Conservation (phyloP, 2,113 vertebrate species). For the Daubentonia madagascariensis region DNA sequence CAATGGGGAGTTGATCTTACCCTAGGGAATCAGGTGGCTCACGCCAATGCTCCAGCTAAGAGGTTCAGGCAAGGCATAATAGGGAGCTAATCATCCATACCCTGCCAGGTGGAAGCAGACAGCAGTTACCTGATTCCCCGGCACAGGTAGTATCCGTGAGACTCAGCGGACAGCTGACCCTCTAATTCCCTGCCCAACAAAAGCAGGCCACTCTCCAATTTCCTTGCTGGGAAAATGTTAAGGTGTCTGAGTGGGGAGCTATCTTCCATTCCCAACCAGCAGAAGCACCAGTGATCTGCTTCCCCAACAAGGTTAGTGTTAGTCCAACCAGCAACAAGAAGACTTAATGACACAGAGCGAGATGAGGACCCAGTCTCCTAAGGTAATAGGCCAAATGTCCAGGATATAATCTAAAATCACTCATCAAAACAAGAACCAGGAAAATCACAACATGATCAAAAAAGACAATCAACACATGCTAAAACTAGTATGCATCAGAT, state of each 20-base stretch:
- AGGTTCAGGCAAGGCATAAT: not conserved
- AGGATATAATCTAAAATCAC: not conserved
- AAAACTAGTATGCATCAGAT: not conserved
- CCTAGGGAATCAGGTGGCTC: not conserved
- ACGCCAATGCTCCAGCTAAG: not conserved
- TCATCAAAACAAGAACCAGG: not conserved
- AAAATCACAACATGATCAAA: not conserved
- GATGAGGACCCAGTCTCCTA: not conserved
- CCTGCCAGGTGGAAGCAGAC: not conserved
- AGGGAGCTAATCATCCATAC: not conserved
- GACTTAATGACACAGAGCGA: not conserved
- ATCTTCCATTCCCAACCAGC: not conserved
- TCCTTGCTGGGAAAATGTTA: not conserved
- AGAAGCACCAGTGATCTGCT: not conserved
- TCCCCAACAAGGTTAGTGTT: not conserved
- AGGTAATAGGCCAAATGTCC: not conserved
- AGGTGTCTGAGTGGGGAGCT: not conserved
- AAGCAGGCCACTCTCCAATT: not conserved
- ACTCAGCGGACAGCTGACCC: not conserved
- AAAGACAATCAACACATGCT: not conserved
- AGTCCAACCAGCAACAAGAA: not conserved
- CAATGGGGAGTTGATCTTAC: accelerated
- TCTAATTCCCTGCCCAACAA: not conserved
- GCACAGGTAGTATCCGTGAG: not conserved
- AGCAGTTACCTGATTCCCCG: not conserved